Conservation (phyloP, 2,888 invertebrate genomes). For the Cylloceria caligata region DNA sequence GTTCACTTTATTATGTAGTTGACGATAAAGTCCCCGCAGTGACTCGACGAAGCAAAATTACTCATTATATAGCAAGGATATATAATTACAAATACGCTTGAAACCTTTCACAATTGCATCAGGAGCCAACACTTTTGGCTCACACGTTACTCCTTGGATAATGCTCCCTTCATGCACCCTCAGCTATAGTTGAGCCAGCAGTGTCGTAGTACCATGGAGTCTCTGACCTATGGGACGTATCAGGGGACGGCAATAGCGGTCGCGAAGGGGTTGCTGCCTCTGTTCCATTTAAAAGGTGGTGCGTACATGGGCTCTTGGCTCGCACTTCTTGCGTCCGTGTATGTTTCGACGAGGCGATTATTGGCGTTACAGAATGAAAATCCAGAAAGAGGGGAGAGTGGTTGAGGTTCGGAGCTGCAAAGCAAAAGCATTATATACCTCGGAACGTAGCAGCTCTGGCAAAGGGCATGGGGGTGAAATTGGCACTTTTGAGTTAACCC, state of each 20-base stretch:
- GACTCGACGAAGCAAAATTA: not conserved
- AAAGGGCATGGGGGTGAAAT: slow-evolving; percentile 30
- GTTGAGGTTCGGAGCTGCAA: not conserved
- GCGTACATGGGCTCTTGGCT: slow-evolving; percentile 28
- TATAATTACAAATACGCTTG: not conserved
- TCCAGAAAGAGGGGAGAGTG: slow-evolving; percentile 5
- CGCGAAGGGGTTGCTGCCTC: slow-evolving; percentile 16
- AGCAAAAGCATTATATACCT: not conserved
- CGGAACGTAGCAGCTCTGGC: not conserved
- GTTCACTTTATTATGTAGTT: slow-evolving; percentile 4
- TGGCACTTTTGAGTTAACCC: slow-evolving; percentile 52
- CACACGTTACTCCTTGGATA: slow-evolving; percentile 12
- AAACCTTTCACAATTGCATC: not conserved
- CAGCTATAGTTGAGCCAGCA: not conserved
- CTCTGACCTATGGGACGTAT: slow-evolving; percentile 13
- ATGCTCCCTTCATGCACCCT: not conserved
- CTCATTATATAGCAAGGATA: not conserved
- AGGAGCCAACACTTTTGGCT: slow-evolving; percentile 21
- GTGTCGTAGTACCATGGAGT: not conserved
- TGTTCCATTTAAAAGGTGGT: slow-evolving; percentile 15
- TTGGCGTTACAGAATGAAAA: slow-evolving; percentile 45
- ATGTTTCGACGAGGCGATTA: slow-evolving; percentile 38
- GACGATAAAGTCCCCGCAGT: not conserved
- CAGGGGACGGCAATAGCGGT: slow-evolving; percentile 5
- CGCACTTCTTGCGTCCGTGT: slow-evolving; percentile 41